Percentiles rank a stretch among this genome's conserved stretches.
These are phyloP conservation scores for Dicentrarchus labrax DNA, from an alignment of 2,113 vertebrate species.

Conservation along the genomic window DNA sequence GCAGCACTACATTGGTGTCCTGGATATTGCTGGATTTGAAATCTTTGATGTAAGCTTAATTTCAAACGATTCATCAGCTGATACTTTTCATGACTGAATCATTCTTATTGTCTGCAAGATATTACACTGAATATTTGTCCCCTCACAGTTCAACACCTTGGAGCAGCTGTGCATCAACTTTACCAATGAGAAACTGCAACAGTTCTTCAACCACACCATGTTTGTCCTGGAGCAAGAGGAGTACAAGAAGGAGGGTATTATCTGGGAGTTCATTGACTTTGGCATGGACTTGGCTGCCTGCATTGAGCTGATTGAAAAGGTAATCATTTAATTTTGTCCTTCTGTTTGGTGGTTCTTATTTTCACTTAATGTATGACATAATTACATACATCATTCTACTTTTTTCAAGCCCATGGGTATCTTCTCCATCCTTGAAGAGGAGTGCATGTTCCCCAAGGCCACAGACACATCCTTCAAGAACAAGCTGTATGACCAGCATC, in stretches of 20 bases:
- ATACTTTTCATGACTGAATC: too few species aligned
- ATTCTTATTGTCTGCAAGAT: too few species aligned
- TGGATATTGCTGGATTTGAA: too few species aligned
- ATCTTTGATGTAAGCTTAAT: too few species aligned
- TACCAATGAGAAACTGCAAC: constrained; percentile 93
- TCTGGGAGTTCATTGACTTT: constrained; percentile 93
- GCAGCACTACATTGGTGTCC: too few species aligned
- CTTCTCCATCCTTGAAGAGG: constrained; percentile 87
- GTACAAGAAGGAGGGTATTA: constrained; percentile 91
- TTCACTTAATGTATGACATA: too few species aligned
- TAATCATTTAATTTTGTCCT: too few species aligned
- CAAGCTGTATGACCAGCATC: constrained; percentile 80
- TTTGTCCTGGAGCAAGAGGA: constrained; percentile 91
- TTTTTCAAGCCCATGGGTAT: constrained; percentile 84
- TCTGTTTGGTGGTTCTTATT: too few species aligned
- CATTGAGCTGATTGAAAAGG: too few species aligned
- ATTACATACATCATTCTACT: not conserved
- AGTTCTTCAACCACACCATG: constrained; percentile 91
- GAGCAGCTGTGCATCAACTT: constrained; percentile 93
- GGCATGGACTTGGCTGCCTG: too few species aligned
- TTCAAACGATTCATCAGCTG: too few species aligned
- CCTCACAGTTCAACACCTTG: constrained; percentile 47
- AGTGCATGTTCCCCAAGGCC: constrained; percentile 87
- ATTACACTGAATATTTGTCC: too few species aligned
- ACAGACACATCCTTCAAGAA: constrained; percentile 78